phyloP scores from a whole-genome alignment of 2,113 vertebrate species.

The Rhynchomys soricoides region DNA sequence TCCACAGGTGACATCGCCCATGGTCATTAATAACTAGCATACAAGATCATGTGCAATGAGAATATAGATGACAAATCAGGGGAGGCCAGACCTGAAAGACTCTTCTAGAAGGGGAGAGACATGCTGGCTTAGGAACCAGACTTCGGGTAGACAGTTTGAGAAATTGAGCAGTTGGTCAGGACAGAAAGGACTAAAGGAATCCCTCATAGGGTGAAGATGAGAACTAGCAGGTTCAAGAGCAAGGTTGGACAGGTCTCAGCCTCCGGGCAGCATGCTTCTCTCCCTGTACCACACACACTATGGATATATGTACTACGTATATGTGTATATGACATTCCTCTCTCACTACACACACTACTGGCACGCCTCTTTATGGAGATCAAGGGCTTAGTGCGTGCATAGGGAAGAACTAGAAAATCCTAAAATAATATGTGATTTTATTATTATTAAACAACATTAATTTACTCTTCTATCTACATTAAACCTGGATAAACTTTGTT shows the following conservation, averaged over 20 bases:
- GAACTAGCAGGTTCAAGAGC: not conserved
- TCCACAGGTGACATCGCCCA: not conserved
- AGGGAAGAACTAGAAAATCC: not conserved
- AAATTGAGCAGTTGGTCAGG: not conserved
- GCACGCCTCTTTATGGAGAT: not conserved
- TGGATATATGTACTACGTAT: too few species aligned
- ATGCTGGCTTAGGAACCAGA: not conserved
- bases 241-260: not conserved
- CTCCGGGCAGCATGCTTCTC: not conserved
- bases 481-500: not conserved
- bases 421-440: not conserved
- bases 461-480: not conserved
- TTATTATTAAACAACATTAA: not conserved
- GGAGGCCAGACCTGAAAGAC: not conserved
- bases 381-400: not conserved
- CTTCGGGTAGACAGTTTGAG: not conserved
- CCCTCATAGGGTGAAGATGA: not conserved
- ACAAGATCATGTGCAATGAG: not conserved
- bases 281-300: not conserved
- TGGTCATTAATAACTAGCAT: not conserved
- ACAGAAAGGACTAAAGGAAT: not conserved
- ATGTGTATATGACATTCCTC: too few species aligned
- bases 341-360: too few species aligned
- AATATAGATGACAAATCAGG: not conserved
- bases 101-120: not conserved